Percentiles rank a stretch among this genome's conserved stretches.
These are phyloP conservation scores for Aphelocoma californica DNA, from an alignment of 2,797 vertebrate species.

Conservation along the genomic window DNA sequence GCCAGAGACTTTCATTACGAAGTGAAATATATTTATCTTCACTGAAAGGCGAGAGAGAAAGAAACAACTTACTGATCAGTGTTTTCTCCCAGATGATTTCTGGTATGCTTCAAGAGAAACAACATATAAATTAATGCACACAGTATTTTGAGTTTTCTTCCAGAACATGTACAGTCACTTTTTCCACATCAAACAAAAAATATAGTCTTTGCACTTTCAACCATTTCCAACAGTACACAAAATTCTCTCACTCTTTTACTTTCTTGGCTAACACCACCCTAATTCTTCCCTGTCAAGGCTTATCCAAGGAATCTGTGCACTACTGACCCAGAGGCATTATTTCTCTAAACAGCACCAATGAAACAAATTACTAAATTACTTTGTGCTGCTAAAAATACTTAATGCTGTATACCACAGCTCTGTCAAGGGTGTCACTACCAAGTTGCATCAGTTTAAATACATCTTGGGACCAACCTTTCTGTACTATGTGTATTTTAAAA, in stretches of 20 bases:
- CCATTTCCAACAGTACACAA: constrained; percentile 62
- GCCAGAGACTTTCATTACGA: constrained; percentile 11
- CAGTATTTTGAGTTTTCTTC: constrained; percentile 57
- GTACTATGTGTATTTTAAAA: not conserved
- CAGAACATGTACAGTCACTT: constrained; percentile 46
- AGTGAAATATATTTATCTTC: constrained; percentile 30
- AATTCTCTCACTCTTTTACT: constrained; percentile 70
- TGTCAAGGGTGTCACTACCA: constrained; percentile 27
- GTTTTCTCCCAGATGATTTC: constrained; percentile 12
- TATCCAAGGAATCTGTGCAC: constrained; percentile 63
- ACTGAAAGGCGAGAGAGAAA: not conserved
- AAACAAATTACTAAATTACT: constrained; percentile 62
- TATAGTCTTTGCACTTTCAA: constrained; percentile 45
- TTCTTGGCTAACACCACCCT: constrained; percentile 58
- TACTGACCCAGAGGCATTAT: constrained; percentile 63
- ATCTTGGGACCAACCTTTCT: not conserved
- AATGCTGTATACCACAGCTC: constrained; percentile 22
- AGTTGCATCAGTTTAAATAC: not conserved
- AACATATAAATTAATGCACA: constrained; percentile 61
- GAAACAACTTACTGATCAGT: not conserved
- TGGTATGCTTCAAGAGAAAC: constrained; percentile 62
- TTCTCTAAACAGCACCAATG: constrained; percentile 59
- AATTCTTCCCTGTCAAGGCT: constrained; percentile 56
- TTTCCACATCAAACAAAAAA: constrained; percentile 67
- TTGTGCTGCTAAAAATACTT: constrained; percentile 64